These are phyloP conservation scores for Brachypalpus laphriformis DNA, from an alignment of 2,888 invertebrate genomes.

Conservation along the genomic window DNA sequence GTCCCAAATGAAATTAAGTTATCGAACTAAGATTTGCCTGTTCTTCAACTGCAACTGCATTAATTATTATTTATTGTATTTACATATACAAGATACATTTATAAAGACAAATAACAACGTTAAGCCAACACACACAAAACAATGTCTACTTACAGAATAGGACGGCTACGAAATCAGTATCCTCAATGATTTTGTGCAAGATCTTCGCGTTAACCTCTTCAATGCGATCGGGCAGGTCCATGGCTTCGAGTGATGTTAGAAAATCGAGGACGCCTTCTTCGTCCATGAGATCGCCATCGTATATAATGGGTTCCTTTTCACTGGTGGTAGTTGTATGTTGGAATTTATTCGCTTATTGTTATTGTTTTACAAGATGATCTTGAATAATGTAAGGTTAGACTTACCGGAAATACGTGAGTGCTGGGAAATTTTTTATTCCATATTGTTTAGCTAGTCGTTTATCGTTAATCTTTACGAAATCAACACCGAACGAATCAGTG, in stretches of 20 bases:
- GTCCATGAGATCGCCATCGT: slow-evolving; percentile 98
- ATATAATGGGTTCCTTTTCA: slow-evolving; percentile 97
- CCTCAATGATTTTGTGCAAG: slow-evolving; percentile 94
- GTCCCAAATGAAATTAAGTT: slow-evolving; percentile 39
- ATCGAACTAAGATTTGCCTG: slow-evolving; percentile 36
- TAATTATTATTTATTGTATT: slow-evolving; percentile 74
- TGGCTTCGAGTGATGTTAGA: slow-evolving; percentile 95
- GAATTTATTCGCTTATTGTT: slow-evolving; percentile 1
- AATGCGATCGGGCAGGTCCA: slow-evolving; percentile 97
- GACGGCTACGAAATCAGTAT: slow-evolving; percentile 95
- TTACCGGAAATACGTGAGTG: slow-evolving; percentile 94
- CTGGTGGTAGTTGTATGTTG: slow-evolving; percentile 81
- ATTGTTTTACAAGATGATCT: not conserved
- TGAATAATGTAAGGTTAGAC: not conserved
- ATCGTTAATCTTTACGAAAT: slow-evolving; percentile 98
- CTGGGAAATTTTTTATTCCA: slow-evolving; percentile 97
- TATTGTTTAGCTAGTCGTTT: slow-evolving; percentile 97
- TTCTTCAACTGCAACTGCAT: slow-evolving; percentile 81
- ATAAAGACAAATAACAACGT: slow-evolving; percentile 14
- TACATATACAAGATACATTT: slow-evolving; percentile 38
- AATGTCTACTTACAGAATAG: slow-evolving; percentile 93
- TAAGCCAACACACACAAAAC: slow-evolving; percentile 40
- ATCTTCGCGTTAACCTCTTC: slow-evolving; percentile 97
- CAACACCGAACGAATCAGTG: slow-evolving; percentile 96
- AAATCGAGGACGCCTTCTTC: slow-evolving; percentile 96